Evolutionary conservation across 2,888 invertebrate genomes (phyloP).

Genomic region (Balanococcus diminutus): DNA sequence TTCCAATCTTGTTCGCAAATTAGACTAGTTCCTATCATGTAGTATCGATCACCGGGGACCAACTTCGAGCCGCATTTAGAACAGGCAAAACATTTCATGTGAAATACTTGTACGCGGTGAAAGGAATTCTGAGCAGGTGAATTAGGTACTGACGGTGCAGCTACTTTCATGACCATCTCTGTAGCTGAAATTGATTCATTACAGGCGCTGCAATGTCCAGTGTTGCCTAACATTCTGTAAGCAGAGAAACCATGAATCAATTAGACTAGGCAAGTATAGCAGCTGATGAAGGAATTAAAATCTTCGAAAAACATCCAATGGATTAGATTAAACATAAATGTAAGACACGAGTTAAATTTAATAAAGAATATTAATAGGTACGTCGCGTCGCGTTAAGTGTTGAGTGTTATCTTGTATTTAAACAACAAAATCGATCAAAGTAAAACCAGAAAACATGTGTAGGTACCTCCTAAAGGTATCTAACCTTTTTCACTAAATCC

Average conservation of each 20-base stretch:
- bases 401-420: neutral
- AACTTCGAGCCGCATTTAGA: slow-evolving; percentile 89
- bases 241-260: slow-evolving; percentile 56
- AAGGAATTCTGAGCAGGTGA: slow-evolving; percentile 27
- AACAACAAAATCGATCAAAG: neutral
- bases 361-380: neutral
- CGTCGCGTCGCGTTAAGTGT: too few relatives aligned
- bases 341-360: neutral
- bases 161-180: slow-evolving; percentile 90
- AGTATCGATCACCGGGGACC: slow-evolving; percentile 90
- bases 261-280: too few relatives aligned
- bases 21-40: slow-evolving; percentile 86
- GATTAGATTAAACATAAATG: neutral
- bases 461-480: too few relatives aligned
- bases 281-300: neutral
- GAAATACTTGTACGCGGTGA: slow-evolving; percentile 76
- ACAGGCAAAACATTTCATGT: slow-evolving; percentile 94
- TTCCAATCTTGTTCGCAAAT: slow-evolving; percentile 97
- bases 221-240: slow-evolving; percentile 87
- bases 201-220: slow-evolving; percentile 89
- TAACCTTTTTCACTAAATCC: neutral
- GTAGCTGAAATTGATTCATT: slow-evolving; percentile 90
- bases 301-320: neutral
- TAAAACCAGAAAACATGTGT: neutral
- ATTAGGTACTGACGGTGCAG: slow-evolving; percentile 61